A percentile compares a stretch with the other conserved stretches of the same genome.
These are phyloP conservation scores for Microctonus brassicae DNA, from an alignment of 2,888 invertebrate species.

Conservation along the genomic window DNA sequence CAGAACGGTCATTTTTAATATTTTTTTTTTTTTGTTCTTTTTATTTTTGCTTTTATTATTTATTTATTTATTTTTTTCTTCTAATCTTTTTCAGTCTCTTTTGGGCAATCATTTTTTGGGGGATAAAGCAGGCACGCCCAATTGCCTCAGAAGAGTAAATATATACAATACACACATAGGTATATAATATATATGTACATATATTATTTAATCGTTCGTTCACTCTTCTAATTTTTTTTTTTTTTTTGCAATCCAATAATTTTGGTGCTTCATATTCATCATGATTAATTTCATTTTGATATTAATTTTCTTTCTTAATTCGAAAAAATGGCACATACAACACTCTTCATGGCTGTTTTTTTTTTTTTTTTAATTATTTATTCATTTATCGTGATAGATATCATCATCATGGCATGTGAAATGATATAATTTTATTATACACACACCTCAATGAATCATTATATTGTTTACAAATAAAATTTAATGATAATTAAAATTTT, in stretches of 20 bases:
- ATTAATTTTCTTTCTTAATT: background rate
- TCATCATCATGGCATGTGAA: constrained; percentile 2
- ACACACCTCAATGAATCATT: background rate
- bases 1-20: constrained; percentile 9
- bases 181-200: constrained; percentile 35
- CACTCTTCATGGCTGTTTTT: background rate
- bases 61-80: constrained; percentile 10
- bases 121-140: background rate
- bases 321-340: constrained; percentile 13
- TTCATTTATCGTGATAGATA: background rate
- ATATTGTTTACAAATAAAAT: constrained; percentile 14
- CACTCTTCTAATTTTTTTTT: constrained; percentile 36
- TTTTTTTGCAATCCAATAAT: constrained; percentile 26
- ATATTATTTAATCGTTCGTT: constrained; percentile 39
- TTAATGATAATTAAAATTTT: background rate
- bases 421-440: background rate
- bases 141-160: constrained; percentile 15
- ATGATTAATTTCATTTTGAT: background rate
- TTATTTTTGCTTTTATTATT: too few relatives aligned
- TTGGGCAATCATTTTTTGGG: constrained; percentile 19
- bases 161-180: background rate
- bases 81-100: constrained; percentile 21
- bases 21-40: constrained; percentile 3
- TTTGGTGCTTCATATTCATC: constrained; percentile 22
- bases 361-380: constrained; percentile 3